These are phyloP conservation scores for Eulimnadia texana DNA, from an alignment of 1,140 invertebrate species.

Conservation along the genomic window DNA sequence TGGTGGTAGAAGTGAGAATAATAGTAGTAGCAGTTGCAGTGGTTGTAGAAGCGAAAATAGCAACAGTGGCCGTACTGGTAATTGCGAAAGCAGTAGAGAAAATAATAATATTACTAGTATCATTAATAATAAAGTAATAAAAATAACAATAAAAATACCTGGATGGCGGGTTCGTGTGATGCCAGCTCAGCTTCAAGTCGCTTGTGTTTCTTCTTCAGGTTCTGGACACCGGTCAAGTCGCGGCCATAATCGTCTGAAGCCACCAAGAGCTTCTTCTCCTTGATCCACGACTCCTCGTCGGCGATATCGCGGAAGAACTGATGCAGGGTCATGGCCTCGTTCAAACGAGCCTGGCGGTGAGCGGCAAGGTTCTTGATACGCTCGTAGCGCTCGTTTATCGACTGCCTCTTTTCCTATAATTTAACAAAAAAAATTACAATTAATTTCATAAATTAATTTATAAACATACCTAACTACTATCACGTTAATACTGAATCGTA, in stretches of 20 bases:
- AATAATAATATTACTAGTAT: too few species aligned
- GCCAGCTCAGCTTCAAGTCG: constrained; percentile 87
- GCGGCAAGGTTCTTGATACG: constrained; percentile 83
- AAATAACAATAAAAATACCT: too few species aligned
- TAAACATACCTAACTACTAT: too few species aligned
- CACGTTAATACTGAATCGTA: too few species aligned
- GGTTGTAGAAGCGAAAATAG: too few species aligned
- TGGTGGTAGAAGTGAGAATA: too few species aligned
- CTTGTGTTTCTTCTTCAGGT: constrained; percentile 82
- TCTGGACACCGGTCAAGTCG: constrained; percentile 94
- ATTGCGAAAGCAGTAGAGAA: too few species aligned
- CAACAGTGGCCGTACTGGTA: too few species aligned
- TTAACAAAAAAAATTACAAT: not conserved
- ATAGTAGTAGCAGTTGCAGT: too few species aligned
- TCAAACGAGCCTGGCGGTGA: constrained; percentile 70
- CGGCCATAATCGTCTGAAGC: constrained; percentile 96
- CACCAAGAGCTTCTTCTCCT: constrained; percentile 95
- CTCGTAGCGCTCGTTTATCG: constrained; percentile 88
- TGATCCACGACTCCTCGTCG: constrained; percentile 99
- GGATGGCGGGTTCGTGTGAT: constrained; percentile 91
- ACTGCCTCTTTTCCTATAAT: constrained; percentile 57
- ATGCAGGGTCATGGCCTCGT: constrained; percentile 92
- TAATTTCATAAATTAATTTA: not conserved
- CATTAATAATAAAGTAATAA: too few species aligned
- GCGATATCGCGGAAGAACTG: constrained; percentile 99